Base-by-base conservation (phyloP, 2,888 invertebrate species). In the Tipula confusa region DNA sequence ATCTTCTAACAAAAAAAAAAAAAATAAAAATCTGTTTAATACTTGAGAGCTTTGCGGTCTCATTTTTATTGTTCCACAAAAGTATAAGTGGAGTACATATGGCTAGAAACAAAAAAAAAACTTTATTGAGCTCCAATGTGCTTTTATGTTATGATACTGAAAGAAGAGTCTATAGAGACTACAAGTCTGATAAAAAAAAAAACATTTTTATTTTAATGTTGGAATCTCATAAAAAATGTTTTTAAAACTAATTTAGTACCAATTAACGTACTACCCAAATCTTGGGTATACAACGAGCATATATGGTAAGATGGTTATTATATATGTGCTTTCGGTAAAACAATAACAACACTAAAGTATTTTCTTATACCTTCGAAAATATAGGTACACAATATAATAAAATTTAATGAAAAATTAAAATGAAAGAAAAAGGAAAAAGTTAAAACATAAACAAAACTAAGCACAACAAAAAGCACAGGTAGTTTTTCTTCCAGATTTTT, bases 241-340 rank as follows among this genome's bases (percentile, higher is more conserved):
- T 43, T 64, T 24, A 64, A 64, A 64, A 64, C 18, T 64, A 24
- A 64, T 64, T 64, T 64, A 64, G 64, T 64, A 24, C 64, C 64
- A 64, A 64, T 64, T 64, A 64, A 64, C 64, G 18, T 64, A 64
- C 64, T 64, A 64, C 64, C 64, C 64, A 64, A 64, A 64, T 64
- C 64, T 64, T 64, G 24, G n/a, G 43, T 43, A 43, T 43, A 43
- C n/a, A 43, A 64, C 24, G 24, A 24, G 24, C 64, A 64, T 24
- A 64, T 24, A 64, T 9, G 24, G 64, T 64, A 64, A 24, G 64
- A 24, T 64, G 18, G 64, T 24, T 64, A 64, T 64, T 64, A 64
- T 9, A 24, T 64, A 64, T 18, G 24, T 64, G 64, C 64, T 64
- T 64, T 24, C 24, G 24, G 24, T 64, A 64, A 11, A 64, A 64